A percentile compares a stretch with the other conserved stretches of the same genome.
Evolutionary conservation across 2,888 invertebrate species (phyloP).

Genomic region (Agrotis ipsilon): DNA sequence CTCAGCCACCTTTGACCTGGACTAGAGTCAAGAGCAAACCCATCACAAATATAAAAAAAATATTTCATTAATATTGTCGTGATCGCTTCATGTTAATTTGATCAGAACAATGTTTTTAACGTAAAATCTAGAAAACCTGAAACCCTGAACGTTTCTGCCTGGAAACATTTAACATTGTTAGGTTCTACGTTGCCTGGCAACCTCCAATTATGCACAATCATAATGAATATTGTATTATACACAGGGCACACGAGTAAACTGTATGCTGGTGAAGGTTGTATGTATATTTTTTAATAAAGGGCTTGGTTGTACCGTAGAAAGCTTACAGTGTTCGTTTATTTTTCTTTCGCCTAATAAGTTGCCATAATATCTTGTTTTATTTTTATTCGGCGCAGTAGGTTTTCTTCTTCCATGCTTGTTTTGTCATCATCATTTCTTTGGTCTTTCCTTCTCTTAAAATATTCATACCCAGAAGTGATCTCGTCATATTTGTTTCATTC

Average conservation of each 20-base stretch:
- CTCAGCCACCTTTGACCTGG: too few relatives aligned
- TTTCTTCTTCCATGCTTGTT: background rate
- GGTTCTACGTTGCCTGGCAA: slow-evolving; percentile 31
- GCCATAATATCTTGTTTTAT: background rate
- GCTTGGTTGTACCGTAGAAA: background rate
- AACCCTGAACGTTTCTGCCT: slow-evolving; percentile 1
- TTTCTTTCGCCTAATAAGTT: background rate
- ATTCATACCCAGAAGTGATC: background rate
- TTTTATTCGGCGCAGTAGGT: background rate
- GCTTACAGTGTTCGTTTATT: background rate
- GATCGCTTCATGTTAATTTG: too few relatives aligned
- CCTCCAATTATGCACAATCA: slow-evolving; percentile 25
- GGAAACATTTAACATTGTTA: slow-evolving; percentile 27
- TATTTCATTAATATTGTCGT: too few relatives aligned
- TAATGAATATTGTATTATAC: slow-evolving; percentile 26
- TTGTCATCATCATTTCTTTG: too few relatives aligned
- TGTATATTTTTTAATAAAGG: background rate
- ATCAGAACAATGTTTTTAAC: background rate
- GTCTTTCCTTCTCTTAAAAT: too few relatives aligned
- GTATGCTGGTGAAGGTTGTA: background rate
- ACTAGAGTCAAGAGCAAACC: too few relatives aligned
- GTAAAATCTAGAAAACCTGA: background rate
- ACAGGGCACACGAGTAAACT: background rate
- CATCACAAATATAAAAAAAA: too few relatives aligned
- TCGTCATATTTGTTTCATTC: background rate